These are phyloP conservation scores for Nesospiza acunhae DNA, from an alignment of 2,113 vertebrate genomes.

Conservation along the genomic window DNA sequence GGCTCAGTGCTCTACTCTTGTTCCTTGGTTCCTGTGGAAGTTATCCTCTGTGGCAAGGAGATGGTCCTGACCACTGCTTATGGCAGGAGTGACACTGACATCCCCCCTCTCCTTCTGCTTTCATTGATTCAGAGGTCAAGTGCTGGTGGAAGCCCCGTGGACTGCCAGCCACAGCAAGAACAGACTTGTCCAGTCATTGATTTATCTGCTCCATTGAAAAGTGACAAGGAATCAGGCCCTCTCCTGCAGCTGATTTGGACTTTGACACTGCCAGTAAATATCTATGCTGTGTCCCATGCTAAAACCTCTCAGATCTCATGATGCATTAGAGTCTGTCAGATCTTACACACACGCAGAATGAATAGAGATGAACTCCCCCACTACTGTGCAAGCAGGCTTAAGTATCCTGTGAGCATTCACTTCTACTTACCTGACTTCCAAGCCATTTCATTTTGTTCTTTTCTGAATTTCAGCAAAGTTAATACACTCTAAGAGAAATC, in stretches of 20 bases:
- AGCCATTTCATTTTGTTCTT: not conserved
- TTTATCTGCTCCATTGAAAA: not conserved
- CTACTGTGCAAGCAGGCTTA: not conserved
- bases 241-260: not conserved
- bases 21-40: not conserved
- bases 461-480: not conserved
- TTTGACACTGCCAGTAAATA: not conserved
- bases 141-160: not conserved
- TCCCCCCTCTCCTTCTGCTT: not conserved
- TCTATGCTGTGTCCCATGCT: too few relatives aligned
- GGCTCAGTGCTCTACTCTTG: not conserved
- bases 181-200: not conserved
- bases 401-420: not conserved
- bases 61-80: fast-evolving
- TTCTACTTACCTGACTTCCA: not conserved
- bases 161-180: not conserved
- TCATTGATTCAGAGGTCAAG: not conserved
- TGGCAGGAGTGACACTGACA: not conserved
- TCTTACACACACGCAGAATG: not conserved
- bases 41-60: fast-evolving
- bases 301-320: not conserved
- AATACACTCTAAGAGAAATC: not conserved
- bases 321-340: not conserved
- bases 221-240: not conserved
- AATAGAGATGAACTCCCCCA: not conserved